Evolutionary conservation across 1,140 invertebrate genomes (phyloP).

Genomic region (Armadillidium nasatum): DNA sequence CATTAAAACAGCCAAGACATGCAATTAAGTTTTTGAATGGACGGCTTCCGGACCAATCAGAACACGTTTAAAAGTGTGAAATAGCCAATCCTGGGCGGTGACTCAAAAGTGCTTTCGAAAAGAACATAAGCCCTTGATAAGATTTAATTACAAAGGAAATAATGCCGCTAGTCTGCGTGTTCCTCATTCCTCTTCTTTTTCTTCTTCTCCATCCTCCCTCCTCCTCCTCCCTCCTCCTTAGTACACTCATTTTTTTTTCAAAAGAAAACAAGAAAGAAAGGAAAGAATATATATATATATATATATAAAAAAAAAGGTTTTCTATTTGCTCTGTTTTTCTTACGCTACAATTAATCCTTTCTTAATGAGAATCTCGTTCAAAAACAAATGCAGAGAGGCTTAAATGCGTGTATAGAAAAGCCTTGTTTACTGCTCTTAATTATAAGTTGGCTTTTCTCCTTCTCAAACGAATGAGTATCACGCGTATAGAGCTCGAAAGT

Average conservation of each 20-base stretch:
- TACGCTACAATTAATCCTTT: slow-evolving; percentile 17
- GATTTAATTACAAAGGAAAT: slow-evolving; percentile 42
- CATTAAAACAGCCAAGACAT: slow-evolving; percentile 42
- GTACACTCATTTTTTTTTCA: too few species aligned
- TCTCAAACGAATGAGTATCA: slow-evolving; percentile 8
- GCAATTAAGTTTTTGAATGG: slow-evolving; percentile 44
- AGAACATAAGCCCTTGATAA: slow-evolving; percentile 44
- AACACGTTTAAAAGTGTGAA: slow-evolving; percentile 42
- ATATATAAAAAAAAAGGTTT: neutral
- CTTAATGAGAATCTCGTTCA: slow-evolving; percentile 35
- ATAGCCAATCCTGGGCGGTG: slow-evolving; percentile 39
- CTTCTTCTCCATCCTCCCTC: neutral
- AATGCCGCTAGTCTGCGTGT: slow-evolving; percentile 25
- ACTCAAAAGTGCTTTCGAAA: slow-evolving; percentile 34
- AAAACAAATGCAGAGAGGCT: slow-evolving; percentile 38
- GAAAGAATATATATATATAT: too few species aligned
- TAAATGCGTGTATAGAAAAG: slow-evolving; percentile 11
- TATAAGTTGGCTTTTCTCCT: slow-evolving; percentile 20
- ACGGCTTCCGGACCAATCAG: slow-evolving; percentile 39
- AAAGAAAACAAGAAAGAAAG: too few species aligned
- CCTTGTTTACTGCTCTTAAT: slow-evolving; percentile 7
- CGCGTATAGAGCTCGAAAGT: neutral
- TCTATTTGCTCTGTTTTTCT: slow-evolving; percentile 16
- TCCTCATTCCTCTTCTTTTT: neutral
- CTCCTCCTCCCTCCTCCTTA: neutral